Base-by-base conservation (phyloP, 1,140 invertebrate genomes). In the Scaptodrosophila lebanonensis region DNA sequence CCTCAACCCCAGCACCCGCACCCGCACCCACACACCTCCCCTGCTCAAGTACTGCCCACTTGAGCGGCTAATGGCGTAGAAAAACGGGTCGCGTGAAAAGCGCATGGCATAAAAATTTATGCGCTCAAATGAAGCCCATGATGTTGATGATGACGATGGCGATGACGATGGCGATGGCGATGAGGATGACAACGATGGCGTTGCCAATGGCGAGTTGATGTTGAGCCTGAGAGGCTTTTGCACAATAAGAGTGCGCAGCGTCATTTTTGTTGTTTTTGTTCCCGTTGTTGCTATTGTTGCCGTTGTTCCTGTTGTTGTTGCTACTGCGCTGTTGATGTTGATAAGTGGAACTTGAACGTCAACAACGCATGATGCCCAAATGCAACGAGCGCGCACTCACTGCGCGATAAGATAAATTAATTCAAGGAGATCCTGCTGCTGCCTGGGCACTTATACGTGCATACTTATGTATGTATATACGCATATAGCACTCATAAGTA, bases 291-390 rank as follows among this genome's bases (percentile, higher is more conserved):
- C 16, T 4, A 30, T 13, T 45, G 16, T 18, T 58, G 63, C 33
- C 53, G 50, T 29, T 29, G 25, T 48, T 59, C 59, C 60, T 67
- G 58, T 66, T 60, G 67, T 13, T 33, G 32, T 11, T 33, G 35
- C 13, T 15, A 16, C 35, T 16, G 13, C 32, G 5, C 40, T 52
- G 59, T 56, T 73, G 54, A 71, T 63, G 57, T 68, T 62, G 61
- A 76, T 77, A 77, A 77, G 72, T 77, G 68, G 73, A 72, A 72
- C 73, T 77, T 58, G 64, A 77, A 66, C 67, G 59, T 68, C 73
- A 79, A 72, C 67, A 77, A 79, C 62, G 72, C 73, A 68, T 65
- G 59, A 53, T 57, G 64, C 17, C 39, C 61, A 58, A 69, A 53
- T 76, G 69, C 60, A 79, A 49, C 56, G 32, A 44, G 44, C 8